A percentile compares a stretch with the other conserved stretches of the same genome.
Evolutionary conservation across 2,888 invertebrate genomes (phyloP).

Genomic region (Mantis religiosa): DNA sequence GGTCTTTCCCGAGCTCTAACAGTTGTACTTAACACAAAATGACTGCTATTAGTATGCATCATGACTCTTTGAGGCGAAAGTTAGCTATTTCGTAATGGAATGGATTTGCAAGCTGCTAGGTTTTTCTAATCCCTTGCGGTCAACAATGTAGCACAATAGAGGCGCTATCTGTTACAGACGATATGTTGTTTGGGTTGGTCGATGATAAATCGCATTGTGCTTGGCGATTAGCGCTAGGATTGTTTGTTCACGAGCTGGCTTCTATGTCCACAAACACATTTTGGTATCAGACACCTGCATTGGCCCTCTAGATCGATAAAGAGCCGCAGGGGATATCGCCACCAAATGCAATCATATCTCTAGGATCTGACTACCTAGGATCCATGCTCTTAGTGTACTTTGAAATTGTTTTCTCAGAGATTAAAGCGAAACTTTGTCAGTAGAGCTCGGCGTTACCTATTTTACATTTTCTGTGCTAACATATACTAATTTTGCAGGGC

Average conservation of each 20-base stretch:
- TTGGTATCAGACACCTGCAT: background rate
- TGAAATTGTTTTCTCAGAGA: too few species aligned
- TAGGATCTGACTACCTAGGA: too few species aligned
- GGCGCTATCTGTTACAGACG: background rate
- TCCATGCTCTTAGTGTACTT: too few species aligned
- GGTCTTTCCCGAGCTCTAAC: background rate
- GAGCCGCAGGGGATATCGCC: background rate
- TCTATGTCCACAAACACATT: background rate
- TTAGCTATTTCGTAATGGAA: background rate
- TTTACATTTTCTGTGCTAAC: too few species aligned
- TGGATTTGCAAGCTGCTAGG: background rate
- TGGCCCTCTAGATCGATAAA: background rate
- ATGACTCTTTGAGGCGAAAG: background rate
- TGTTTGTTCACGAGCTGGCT: background rate
- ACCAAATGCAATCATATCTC: background rate
- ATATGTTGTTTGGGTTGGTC: background rate
- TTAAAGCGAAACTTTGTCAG: too few species aligned
- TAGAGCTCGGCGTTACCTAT: too few species aligned
- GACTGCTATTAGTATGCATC: background rate
- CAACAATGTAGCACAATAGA: background rate
- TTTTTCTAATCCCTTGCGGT: background rate
- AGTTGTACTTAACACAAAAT: background rate
- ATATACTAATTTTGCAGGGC: too few species aligned
- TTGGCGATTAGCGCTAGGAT: background rate
- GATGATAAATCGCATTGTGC: background rate